These are phyloP conservation scores for Dioctria linearis DNA, from an alignment of 2,888 invertebrate genomes.

Conservation along the genomic window DNA sequence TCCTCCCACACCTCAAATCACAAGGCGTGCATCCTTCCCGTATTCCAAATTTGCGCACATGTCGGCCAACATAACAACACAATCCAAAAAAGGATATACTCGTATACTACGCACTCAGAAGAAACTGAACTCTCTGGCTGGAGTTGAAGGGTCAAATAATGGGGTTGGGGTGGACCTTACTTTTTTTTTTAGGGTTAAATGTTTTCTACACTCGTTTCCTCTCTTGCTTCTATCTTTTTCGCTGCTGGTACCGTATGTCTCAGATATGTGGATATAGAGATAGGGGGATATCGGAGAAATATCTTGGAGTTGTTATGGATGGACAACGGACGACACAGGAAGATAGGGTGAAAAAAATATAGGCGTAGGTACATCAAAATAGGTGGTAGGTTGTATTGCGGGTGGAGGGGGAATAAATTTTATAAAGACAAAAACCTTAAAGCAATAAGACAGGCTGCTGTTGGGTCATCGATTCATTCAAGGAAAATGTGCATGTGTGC, in stretches of 20 bases:
- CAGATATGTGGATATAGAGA: slow-evolving; percentile 18
- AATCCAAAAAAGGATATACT: slow-evolving; percentile 49
- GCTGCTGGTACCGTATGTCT: slow-evolving; percentile 34
- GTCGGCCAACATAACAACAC: slow-evolving; percentile 58
- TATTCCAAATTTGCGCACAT: slow-evolving; percentile 55
- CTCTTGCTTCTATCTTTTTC: slow-evolving; percentile 44
- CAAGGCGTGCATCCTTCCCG: slow-evolving; percentile 3
- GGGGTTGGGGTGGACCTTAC: slow-evolving; percentile 52
- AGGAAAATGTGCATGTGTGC: neutral
- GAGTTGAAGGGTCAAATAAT: slow-evolving; percentile 58
- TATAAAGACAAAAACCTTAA: slow-evolving; percentile 43
- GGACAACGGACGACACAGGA: neutral
- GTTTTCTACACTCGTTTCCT: slow-evolving; percentile 51
- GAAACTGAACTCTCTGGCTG: slow-evolving; percentile 34
- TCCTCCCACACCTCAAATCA: neutral
- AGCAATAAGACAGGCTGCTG: slow-evolving; percentile 25
- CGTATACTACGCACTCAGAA: slow-evolving; percentile 42
- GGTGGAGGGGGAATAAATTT: slow-evolving; percentile 6
- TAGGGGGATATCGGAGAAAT: neutral
- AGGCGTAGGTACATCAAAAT: slow-evolving; percentile 9
- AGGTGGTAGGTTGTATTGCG: neutral
- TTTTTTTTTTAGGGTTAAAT: slow-evolving; percentile 58
- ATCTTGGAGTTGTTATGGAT: slow-evolving; percentile 1
- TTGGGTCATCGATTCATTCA: neutral
- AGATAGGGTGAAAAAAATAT: neutral